These are phyloP conservation scores for Indicator maculatus DNA, from an alignment of 2,113 vertebrate species.

Conservation along the genomic window DNA sequence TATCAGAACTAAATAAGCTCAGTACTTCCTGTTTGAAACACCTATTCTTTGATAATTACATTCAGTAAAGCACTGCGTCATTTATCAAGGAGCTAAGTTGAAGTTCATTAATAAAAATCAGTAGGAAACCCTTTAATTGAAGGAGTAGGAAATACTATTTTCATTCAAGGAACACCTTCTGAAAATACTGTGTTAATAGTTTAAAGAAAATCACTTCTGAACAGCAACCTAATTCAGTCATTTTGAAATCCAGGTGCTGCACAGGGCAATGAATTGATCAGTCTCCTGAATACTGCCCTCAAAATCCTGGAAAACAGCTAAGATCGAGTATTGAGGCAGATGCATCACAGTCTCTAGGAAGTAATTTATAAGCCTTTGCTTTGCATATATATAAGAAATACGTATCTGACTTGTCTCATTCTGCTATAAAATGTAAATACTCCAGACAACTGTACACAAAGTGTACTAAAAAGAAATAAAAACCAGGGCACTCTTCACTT, in stretches of 20 bases:
- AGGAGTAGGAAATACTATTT: slow-evolving; percentile 44
- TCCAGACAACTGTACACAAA: slow-evolving; percentile 23
- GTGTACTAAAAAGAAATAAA: background rate
- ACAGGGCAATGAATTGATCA: slow-evolving; percentile 38
- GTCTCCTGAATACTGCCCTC: slow-evolving; percentile 10
- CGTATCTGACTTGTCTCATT: background rate
- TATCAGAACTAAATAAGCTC: background rate
- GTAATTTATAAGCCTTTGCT: slow-evolving; percentile 29
- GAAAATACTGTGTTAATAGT: background rate
- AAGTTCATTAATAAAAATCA: slow-evolving; percentile 59
- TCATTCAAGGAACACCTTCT: slow-evolving; percentile 38
- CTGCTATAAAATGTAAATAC: slow-evolving; percentile 55
- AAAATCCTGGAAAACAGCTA: slow-evolving; percentile 36
- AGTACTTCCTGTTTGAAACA: slow-evolving; percentile 7
- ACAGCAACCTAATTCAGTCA: slow-evolving; percentile 7
- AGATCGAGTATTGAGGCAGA: slow-evolving; percentile 33
- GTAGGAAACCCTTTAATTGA: slow-evolving; percentile 44
- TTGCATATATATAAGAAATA: background rate
- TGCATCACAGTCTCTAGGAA: slow-evolving; percentile 5
- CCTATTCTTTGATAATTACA: slow-evolving; percentile 35
- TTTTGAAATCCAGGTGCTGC: slow-evolving; percentile 47
- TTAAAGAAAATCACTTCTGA: slow-evolving; percentile 47
- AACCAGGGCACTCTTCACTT: background rate
- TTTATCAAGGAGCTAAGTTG: slow-evolving; percentile 4
- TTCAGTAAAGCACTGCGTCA: slow-evolving; percentile 30